Evolutionary conservation across 2,888 invertebrate genomes (phyloP), one percentile per base, ranked within the genome.

Genomic region (Cactoblastis cactorum): DNA sequence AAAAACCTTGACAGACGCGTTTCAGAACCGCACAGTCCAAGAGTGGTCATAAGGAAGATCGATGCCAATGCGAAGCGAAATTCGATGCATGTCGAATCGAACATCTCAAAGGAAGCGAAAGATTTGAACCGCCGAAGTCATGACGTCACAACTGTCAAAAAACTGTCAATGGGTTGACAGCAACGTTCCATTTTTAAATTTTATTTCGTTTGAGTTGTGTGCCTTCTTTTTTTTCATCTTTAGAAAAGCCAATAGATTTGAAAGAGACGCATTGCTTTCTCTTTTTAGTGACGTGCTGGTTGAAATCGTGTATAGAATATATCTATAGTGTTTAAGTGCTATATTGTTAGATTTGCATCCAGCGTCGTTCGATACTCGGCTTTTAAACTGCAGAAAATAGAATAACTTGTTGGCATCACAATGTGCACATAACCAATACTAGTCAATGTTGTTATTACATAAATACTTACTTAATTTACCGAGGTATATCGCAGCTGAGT

Each of bases 161-260:
- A 89, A 55, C 68, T 85, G 11, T 87, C 88, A 34, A 80, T 87
- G 77, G 89, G 89, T 80, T 89, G 88, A 89, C 77, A 62, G 39
- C 53, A 61, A 56, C 55, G 53, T 53, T 61, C 55, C 45, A 46
- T 8, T 45, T 49, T 19, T 11, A 33, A 24, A 41, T 41, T 49
- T 45, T 33, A 18, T 32, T 18, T 35, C 4, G 32, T 51, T 52
- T 56, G 53, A 50, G 55, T 48, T 56, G 58, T 52, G 49, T 43
- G 32, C 41, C 17, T 3, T 24, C 4, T 43, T 15, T 19, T n/a
- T 18, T 32, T 22, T 14, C n/a, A 32, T 34, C 1, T 12, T 34
- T 12, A 19, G 33, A 2, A 46, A 47, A 35, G 19, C 9, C 14
- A 11, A 22, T 47, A 45, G 45, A 33, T 33, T 32, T 18, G 45